Conservation (phyloP, 2,797 vertebrate genomes). For the Spinibarbus caldwelli region DNA sequence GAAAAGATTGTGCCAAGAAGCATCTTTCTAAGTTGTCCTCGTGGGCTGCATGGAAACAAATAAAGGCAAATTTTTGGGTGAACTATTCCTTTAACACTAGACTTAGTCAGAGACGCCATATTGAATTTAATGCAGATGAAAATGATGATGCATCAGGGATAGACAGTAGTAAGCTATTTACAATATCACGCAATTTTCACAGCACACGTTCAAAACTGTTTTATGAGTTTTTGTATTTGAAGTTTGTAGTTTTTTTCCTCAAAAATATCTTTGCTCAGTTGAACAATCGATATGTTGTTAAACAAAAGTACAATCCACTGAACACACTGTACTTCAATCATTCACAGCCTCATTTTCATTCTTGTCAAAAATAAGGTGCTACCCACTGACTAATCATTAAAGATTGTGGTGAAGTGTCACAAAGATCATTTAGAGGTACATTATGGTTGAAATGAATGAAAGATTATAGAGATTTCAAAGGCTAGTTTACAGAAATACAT, state of each 20-base stretch:
- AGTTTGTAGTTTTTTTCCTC: neutral
- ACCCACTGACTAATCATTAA: neutral
- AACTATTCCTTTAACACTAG: neutral
- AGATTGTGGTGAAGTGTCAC: neutral
- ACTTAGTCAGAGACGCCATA: neutral
- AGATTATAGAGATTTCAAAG: neutral
- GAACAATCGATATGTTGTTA: neutral
- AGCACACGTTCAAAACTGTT: too few species aligned
- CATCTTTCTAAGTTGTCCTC: neutral
- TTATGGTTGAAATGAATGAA: neutral
- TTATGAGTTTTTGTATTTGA: neutral
- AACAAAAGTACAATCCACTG: neutral
- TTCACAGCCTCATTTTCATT: neutral
- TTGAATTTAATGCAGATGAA: neutral
- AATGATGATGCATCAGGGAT: neutral
- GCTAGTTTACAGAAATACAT: neutral
- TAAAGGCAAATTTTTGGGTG: neutral
- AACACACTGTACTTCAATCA: neutral
- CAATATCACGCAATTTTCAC: neutral
- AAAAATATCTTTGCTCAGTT: neutral
- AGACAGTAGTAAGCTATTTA: neutral
- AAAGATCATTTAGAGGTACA: neutral
- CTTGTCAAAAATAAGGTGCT: neutral
- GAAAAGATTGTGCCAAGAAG: neutral
- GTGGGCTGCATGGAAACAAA: neutral